A percentile compares a stretch with the other conserved stretches of the same genome.
Evolutionary conservation across 1,140 invertebrate genomes (phyloP).

Genomic region (Melitaea cinxia): DNA sequence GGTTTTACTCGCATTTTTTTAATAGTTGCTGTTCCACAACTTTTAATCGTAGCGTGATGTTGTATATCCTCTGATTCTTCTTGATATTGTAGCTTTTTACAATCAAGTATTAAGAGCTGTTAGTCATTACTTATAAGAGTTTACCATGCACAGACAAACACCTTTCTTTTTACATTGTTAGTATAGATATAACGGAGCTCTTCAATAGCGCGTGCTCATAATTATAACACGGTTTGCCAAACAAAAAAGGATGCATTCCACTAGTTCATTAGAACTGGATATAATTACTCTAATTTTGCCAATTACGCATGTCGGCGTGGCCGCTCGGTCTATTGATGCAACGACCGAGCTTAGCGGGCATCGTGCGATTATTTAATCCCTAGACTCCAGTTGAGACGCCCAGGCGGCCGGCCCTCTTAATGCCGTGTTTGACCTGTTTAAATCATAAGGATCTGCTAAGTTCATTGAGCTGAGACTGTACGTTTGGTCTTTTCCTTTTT

Average conservation of each 20-base stretch:
- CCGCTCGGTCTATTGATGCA: conserved; percentile 48
- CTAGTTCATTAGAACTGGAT: conserved; percentile 42
- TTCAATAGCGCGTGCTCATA: conserved; percentile 9
- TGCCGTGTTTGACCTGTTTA: conserved; percentile 27
- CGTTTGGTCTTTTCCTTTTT: not conserved
- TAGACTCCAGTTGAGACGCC: conserved; percentile 36
- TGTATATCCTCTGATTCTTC: too few species aligned
- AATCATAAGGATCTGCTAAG: conserved; percentile 5
- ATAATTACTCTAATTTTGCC: conserved; percentile 61
- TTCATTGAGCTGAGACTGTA: not conserved
- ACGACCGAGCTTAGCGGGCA: conserved; percentile 36
- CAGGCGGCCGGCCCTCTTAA: conserved; percentile 9
- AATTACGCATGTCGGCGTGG: conserved; percentile 58
- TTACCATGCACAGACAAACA: too few species aligned
- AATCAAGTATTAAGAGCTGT: too few species aligned
- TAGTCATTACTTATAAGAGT: too few species aligned
- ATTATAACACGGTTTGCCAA: not conserved
- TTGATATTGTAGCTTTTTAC: too few species aligned
- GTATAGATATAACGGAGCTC: not conserved
- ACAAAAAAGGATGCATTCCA: conserved; percentile 16
- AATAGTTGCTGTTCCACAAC: too few species aligned
- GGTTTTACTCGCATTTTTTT: too few species aligned
- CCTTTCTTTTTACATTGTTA: too few species aligned
- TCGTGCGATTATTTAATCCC: conserved; percentile 46
- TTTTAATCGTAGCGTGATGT: too few species aligned